Evolutionary conservation across 2,888 invertebrate species (phyloP).

Genomic region (Keiferia lycopersicella): DNA sequence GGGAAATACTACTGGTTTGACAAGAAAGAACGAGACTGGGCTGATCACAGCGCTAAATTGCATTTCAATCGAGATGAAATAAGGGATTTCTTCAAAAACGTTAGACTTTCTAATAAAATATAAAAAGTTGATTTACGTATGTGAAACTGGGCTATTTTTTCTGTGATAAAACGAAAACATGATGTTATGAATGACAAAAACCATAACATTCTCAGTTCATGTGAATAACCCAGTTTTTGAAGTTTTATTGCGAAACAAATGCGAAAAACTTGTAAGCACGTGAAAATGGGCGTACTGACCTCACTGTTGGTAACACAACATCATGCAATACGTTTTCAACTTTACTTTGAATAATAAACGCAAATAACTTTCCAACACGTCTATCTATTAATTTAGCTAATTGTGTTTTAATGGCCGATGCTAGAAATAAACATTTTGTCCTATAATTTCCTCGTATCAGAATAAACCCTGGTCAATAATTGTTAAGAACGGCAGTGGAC

Average conservation of each 20-base stretch:
- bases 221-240: not conserved
- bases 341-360: not conserved
- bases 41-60: conserved; percentile 28
- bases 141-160: no score
- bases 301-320: not conserved
- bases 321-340: not conserved
- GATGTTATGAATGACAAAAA: no score
- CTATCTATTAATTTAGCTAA: no score
- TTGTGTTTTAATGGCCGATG: no score
- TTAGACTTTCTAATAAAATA: not conserved
- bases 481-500: conserved; percentile 1
- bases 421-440: no score
- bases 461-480: not conserved
- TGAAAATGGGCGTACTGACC: not conserved
- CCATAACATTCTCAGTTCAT: no score
- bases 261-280: not conserved
- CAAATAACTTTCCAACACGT: no score
- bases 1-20: conserved; percentile 43
- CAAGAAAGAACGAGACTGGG: conserved; percentile 40
- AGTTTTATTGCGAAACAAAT: not conserved
- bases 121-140: not conserved
- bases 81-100: not conserved
- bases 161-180: no score
- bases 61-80: conserved; percentile 11
- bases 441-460: not conserved